Evolutionary conservation across 2,797 vertebrate genomes (phyloP).

Genomic region (Enteromius unitaeniatus): DNA sequence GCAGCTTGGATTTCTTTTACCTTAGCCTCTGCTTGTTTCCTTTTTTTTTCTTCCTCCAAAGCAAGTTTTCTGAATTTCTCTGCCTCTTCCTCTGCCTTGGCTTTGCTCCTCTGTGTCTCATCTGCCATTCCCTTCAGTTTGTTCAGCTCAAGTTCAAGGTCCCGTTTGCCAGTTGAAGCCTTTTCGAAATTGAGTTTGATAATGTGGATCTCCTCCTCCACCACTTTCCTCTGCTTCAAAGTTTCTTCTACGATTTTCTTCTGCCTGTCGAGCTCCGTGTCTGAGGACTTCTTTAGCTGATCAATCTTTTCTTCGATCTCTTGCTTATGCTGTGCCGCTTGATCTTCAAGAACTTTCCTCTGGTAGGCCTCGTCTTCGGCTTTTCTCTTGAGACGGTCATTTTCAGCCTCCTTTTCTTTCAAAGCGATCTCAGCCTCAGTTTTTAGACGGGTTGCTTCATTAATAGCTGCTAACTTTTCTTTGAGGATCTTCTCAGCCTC

Average conservation of each 20-base stretch:
- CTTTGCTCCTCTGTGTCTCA: slow-evolving; percentile 87
- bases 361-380: slow-evolving; percentile 96
- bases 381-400: slow-evolving; percentile 89
- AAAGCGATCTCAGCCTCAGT: slow-evolving; percentile 91
- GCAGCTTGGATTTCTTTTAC: slow-evolving; percentile 88
- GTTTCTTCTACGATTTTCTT: slow-evolving; percentile 92
- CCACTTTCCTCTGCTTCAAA: slow-evolving; percentile 85
- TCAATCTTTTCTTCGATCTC: slow-evolving; percentile 92
- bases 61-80: slow-evolving; percentile 86
- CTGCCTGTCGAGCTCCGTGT: slow-evolving; percentile 87
- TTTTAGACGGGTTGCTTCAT: slow-evolving; percentile 88
- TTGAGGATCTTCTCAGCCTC: slow-evolving; percentile 93
- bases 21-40: slow-evolving; percentile 90
- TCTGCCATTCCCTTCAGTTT: slow-evolving; percentile 87
- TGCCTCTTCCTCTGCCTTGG: slow-evolving; percentile 87
- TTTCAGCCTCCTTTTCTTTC: slow-evolving; percentile 96
- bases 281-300: slow-evolving; percentile 86
- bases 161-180: slow-evolving; percentile 85
- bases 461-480: slow-evolving; percentile 91
- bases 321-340: slow-evolving; percentile 90
- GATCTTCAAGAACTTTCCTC: slow-evolving; percentile 91
- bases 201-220: slow-evolving; percentile 93
- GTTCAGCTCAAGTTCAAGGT: slow-evolving; percentile 88
- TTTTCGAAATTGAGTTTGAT: slow-evolving; percentile 91
- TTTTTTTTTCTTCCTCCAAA: slow-evolving; percentile 86